phyloP scores from a whole-genome alignment of 1,140 invertebrate species.

The Drosophila malerkotliana region DNA sequence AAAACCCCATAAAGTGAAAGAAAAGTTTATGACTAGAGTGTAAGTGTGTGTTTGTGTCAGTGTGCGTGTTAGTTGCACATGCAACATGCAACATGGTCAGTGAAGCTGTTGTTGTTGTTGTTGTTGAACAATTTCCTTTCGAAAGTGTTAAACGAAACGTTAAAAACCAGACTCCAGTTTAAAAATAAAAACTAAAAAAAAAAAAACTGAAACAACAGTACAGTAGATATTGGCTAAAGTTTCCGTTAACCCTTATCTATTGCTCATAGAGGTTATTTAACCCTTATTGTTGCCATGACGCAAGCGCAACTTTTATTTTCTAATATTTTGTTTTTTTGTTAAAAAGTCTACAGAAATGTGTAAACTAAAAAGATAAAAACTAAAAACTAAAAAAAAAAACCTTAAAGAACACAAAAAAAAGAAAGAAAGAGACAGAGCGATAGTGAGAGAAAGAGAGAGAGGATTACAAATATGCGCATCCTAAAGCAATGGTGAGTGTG shows the following conservation, averaged over 20 bases:
- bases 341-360: slow-evolving; percentile 18
- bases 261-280: neutral
- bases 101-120: slow-evolving; percentile 9
- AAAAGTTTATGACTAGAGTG: slow-evolving; percentile 10
- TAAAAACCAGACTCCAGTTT: too few species aligned
- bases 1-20: slow-evolving; percentile 35
- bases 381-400: slow-evolving; percentile 9
- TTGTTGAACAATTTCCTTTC: slow-evolving; percentile 37
- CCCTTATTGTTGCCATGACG: slow-evolving; percentile 37
- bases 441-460: slow-evolving; percentile 7
- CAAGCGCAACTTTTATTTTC: slow-evolving; percentile 3
- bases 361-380: slow-evolving; percentile 33
- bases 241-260: neutral
- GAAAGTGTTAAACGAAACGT: slow-evolving; percentile 29
- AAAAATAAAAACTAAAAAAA: slow-evolving; percentile 10
- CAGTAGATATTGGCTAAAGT: slow-evolving; percentile 37
- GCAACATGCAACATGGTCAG: slow-evolving; percentile 65
- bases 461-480: slow-evolving; percentile 66
- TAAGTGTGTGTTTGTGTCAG: slow-evolving; percentile 12
- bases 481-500: slow-evolving; percentile 74
- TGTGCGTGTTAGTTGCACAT: slow-evolving; percentile 41
- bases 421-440: slow-evolving; percentile 3
- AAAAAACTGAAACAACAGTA: neutral
- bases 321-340: slow-evolving; percentile 23
- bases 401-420: slow-evolving; percentile 4